Conservation (phyloP, 2,113 vertebrate genomes). For the Pomatostomus ruficeps region DNA sequence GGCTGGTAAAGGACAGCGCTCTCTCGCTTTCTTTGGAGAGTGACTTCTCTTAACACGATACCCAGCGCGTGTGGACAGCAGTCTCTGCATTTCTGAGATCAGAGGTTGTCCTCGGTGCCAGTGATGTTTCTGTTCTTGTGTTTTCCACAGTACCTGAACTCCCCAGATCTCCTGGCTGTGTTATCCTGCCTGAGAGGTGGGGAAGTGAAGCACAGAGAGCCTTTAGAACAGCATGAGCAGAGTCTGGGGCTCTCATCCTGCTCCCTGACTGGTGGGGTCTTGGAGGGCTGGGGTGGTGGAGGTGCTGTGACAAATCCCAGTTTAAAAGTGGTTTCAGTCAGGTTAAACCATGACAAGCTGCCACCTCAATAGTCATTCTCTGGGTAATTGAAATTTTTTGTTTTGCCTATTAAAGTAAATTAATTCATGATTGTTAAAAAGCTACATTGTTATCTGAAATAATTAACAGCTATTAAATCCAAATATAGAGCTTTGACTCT, state of each 20-base stretch:
- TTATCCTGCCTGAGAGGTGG: background rate
- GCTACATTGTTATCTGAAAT: background rate
- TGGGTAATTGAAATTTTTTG: background rate
- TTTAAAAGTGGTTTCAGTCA: background rate
- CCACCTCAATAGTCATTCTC: background rate
- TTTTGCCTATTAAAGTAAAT: background rate
- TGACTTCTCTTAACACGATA: background rate
- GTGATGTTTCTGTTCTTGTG: background rate
- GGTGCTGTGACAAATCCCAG: fast-evolving
- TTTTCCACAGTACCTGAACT: background rate
- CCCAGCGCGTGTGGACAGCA: background rate
- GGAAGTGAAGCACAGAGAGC: background rate
- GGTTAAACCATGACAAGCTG: background rate
- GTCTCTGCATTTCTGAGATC: slow-evolving; percentile 8
- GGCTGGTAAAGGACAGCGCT: background rate
- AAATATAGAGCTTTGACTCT: background rate
- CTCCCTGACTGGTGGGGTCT: background rate
- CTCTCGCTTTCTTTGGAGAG: background rate
- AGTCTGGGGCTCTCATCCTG: background rate
- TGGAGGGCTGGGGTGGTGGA: background rate
- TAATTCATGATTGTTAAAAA: background rate
- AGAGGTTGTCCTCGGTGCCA: background rate
- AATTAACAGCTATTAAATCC: background rate
- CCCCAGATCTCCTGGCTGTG: background rate
- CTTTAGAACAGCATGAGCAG: background rate